Evolutionary conservation across 2,797 vertebrate genomes (phyloP).

Genomic region (Mormyrus hasselquistii): DNA sequence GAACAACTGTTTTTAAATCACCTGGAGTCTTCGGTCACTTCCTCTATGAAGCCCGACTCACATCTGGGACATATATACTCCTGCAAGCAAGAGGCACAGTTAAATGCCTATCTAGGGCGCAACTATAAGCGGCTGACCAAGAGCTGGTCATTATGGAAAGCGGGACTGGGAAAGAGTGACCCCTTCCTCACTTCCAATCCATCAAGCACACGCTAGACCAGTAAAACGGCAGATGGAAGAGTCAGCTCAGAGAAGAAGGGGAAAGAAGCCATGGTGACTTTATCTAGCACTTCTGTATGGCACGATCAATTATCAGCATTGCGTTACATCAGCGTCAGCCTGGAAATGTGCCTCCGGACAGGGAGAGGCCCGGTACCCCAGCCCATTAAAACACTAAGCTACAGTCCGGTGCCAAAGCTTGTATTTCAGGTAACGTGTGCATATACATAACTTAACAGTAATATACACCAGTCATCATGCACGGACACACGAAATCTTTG

Average conservation of each 20-base stretch:
- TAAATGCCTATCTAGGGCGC: background rate
- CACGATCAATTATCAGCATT: background rate
- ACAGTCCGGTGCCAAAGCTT: background rate
- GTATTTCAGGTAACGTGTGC: background rate
- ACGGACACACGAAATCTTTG: background rate
- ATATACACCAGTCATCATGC: background rate
- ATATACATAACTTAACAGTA: background rate
- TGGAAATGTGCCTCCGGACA: background rate
- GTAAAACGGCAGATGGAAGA: background rate
- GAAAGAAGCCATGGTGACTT: background rate
- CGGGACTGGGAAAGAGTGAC: background rate
- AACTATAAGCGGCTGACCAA: background rate
- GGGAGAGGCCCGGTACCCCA: background rate
- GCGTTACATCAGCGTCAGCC: background rate
- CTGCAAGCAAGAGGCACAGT: conserved; percentile 51
- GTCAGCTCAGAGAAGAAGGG: background rate
- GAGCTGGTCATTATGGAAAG: background rate
- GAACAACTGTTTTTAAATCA: conserved; percentile 40
- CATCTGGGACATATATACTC: conserved; percentile 92
- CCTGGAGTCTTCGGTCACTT: conserved; percentile 96
- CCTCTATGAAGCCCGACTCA: conserved; percentile 93
- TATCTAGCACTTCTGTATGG: background rate
- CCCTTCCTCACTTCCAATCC: background rate
- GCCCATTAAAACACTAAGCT: background rate
- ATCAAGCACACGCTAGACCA: background rate